Base-by-base conservation (phyloP, 2,797 vertebrate genomes). In the Rhinophrynus dorsalis region DNA sequence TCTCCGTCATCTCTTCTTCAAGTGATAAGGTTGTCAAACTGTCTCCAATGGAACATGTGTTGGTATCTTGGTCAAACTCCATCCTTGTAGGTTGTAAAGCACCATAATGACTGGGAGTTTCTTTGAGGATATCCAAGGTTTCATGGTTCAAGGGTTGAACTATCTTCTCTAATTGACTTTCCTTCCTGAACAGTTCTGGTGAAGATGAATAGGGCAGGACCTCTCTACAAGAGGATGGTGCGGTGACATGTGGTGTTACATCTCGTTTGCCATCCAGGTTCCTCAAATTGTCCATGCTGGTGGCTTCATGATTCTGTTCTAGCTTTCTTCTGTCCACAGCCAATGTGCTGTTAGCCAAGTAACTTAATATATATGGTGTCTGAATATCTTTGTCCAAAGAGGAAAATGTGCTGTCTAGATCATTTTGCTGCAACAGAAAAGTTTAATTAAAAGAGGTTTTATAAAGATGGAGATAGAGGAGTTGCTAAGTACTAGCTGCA, bases 341-440 rank as follows among this genome's bases (percentile, higher is more conserved):
- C 0, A 89, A 84, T 18, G 83, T 81, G 0, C 80, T 78, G 50
- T 91, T 80, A 1, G 93, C 88, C 83, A 96, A 77, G 83, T 93
- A 96, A 82, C 91, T 93, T 75, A 93, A 78, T 61, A 95, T 85
- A 55, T 91, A 94, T 71, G 92, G 87, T 9, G 91, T 89, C 63
- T 86, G 90, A 30, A 86, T 81, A 68, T 88, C 54, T 62, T 82
- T 77, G 2, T 64, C 50, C 20, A 80, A 70, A 15, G 87, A 78
- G 7, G 84, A 78, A 38, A 92, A 79, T 5, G 87, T 83, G 23
- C 80, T 77, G 1, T 85, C 86, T 1, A 76, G 77, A 45, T 86
- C 90, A 27, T 83, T 84, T 74, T 92, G 91, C 21, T 83, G 90
- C 58, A 93, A 79, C 79, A 92, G 85, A 30, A 30, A 60, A 20